Conservation (phyloP, 2,888 invertebrate genomes). For the Tubiluchus corallicola region DNA sequence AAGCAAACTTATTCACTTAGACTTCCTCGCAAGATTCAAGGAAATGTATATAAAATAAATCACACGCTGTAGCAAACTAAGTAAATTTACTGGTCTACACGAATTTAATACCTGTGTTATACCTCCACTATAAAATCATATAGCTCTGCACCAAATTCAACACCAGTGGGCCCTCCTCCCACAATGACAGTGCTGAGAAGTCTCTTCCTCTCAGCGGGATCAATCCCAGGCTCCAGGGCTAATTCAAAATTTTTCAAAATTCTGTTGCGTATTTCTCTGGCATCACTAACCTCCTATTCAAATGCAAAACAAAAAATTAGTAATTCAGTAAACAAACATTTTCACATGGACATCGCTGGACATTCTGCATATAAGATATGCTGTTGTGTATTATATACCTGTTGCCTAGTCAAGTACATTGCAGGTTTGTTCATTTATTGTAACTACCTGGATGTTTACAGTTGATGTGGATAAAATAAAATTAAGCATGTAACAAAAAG, state of each 20-base stretch:
- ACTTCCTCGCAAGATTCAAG: background rate
- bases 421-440: no score
- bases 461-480: no score
- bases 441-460: no score
- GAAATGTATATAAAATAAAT: background rate
- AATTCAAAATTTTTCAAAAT: slow-evolving; percentile 28
- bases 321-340: no score
- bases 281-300: slow-evolving; percentile 28
- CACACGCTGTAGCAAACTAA: background rate
- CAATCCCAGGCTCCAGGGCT: slow-evolving; percentile 24
- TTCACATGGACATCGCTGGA: no score
- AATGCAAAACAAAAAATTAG: no score
- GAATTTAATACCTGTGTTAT: slow-evolving; percentile 7
- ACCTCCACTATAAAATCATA: slow-evolving; percentile 30
- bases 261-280: slow-evolving; percentile 25
- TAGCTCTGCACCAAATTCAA: slow-evolving; percentile 31
- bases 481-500: no score
- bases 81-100: slow-evolving; percentile 5
- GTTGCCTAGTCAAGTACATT: no score
- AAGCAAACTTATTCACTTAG: background rate
- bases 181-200: slow-evolving; percentile 30
- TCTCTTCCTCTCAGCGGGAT: slow-evolving; percentile 20
- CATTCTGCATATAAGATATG: no score
- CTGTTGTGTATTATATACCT: no score
- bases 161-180: slow-evolving; percentile 33